Percentiles rank a stretch among this genome's conserved stretches.
phyloP scores from a whole-genome alignment of 2,113 vertebrate species.

The Scomber scombrus region DNA sequence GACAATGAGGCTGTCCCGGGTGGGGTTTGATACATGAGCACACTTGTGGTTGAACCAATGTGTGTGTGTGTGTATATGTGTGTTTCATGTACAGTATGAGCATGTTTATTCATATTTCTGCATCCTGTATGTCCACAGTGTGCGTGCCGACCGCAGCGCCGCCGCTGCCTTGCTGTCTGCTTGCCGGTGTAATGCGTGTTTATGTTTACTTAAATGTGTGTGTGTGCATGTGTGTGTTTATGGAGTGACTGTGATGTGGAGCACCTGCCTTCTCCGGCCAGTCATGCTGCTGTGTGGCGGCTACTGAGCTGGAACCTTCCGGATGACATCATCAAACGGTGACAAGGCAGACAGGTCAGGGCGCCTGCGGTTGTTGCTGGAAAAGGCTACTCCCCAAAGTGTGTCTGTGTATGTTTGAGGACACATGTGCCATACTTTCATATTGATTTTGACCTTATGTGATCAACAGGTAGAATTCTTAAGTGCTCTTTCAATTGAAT shows the following conservation, averaged over 20 bases:
- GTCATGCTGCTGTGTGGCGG: slow-evolving; percentile 49
- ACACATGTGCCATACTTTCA: slow-evolving; percentile 8
- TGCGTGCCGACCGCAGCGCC: slow-evolving; percentile 53
- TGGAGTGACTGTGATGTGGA: slow-evolving; percentile 60
- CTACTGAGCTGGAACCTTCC: slow-evolving; percentile 71
- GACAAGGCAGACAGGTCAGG: slow-evolving; percentile 74
- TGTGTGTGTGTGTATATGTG: slow-evolving; percentile 31
- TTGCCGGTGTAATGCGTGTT: slow-evolving; percentile 52
- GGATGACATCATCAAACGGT: slow-evolving; percentile 79
- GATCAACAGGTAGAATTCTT: background rate
- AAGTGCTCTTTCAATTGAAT: too few species aligned
- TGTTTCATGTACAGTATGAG: slow-evolving; percentile 26
- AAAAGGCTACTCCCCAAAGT: slow-evolving; percentile 62
- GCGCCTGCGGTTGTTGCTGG: slow-evolving; percentile 68
- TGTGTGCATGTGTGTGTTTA: slow-evolving; percentile 28
- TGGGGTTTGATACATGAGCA: slow-evolving; percentile 65
- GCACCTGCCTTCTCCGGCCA: slow-evolving; percentile 71
- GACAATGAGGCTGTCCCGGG: slow-evolving; percentile 68
- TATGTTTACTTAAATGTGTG: slow-evolving; percentile 44
- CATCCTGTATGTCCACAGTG: slow-evolving; percentile 48
- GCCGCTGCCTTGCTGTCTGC: slow-evolving; percentile 52
- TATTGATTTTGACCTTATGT: slow-evolving; percentile 14
- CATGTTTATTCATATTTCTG: slow-evolving; percentile 70
- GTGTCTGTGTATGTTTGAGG: slow-evolving; percentile 11
- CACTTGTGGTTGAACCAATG: slow-evolving; percentile 58